Evolutionary conservation across 2,888 invertebrate genomes (phyloP).

Genomic region (Agrotis puta): DNA sequence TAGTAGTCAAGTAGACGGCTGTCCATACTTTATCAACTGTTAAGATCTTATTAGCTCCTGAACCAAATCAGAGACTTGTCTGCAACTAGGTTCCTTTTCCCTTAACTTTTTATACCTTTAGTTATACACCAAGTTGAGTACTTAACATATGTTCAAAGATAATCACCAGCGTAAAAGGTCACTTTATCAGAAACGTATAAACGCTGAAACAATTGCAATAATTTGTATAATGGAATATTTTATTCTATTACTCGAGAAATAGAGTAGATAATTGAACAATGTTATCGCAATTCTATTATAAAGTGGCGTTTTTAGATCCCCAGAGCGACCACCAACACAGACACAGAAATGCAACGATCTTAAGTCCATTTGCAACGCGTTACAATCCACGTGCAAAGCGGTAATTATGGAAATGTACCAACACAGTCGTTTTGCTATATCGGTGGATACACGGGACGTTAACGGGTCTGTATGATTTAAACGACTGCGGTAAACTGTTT

Average conservation of each 20-base stretch:
- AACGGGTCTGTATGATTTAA: constrained; percentile 17
- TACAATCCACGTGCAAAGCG: constrained; percentile 4
- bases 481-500: constrained; percentile 15
- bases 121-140: too few relatives aligned
- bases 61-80: not conserved
- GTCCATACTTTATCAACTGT: too few relatives aligned
- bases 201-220: too few relatives aligned
- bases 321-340: not conserved
- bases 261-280: too few relatives aligned
- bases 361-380: not conserved
- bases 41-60: not conserved
- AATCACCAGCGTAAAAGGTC: too few relatives aligned
- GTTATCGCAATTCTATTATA: too few relatives aligned
- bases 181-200: too few relatives aligned
- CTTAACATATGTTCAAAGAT: too few relatives aligned
- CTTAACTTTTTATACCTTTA: not conserved
- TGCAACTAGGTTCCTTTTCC: not conserved
- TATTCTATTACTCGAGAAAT: too few relatives aligned
- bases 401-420: constrained; percentile 27
- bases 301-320: too few relatives aligned
- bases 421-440: not conserved
- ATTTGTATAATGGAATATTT: too few relatives aligned
- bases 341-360: not conserved
- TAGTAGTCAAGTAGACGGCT: too few relatives aligned
- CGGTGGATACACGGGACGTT: constrained; percentile 11